Base-by-base conservation (phyloP, 2,797 vertebrate genomes). In the Oryzias sinensis region DNA sequence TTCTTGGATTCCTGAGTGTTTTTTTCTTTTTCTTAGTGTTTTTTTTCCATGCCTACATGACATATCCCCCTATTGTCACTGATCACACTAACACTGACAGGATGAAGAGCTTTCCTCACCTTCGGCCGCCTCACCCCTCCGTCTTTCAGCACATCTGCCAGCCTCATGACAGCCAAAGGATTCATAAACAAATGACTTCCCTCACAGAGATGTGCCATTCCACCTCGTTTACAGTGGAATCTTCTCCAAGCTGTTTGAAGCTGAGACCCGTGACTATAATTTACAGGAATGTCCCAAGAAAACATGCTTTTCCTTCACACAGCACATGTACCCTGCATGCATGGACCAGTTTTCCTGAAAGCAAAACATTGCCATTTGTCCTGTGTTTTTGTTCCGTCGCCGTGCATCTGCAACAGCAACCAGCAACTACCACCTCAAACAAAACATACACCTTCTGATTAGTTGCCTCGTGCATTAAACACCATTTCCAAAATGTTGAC, bases 281-380 rank as follows among this genome's bases (percentile, higher is more conserved):
- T 25, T 22, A 27, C 17, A 5, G 48, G 20, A 40, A 49, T n/a
- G 51, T 25, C 18, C 5, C 0, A 2, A 64, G 25, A 68, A 71
- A 69, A 50, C 37, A 43, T 20, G 41, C 16, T 16, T 16, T 15
- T 43, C 15, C 60, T 56, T 49, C 49, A 15, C n/a, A 45, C 2
- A 25, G 50, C n/a, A 47, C 33, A 57, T 5, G 9, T 56, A 16
- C 48, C 55, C 17, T 45, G 27, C 62, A 70, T 62, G 73, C 70
- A 60, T 29, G 43, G 50, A 65, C 62, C 53, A 0, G 54, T 55
- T 53, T 62, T 56, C 8, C 63, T 63, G 70, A 55, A 79, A 25
- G 60, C 67, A 70, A 79, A 85, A 86, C 46, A 71, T 63, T 24
- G 75, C 76, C 72, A 68, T 83, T 72, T 90, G 84, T 65, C 85